Evolutionary conservation across 2,888 invertebrate species (phyloP).

Genomic region (Unio delphinus): DNA sequence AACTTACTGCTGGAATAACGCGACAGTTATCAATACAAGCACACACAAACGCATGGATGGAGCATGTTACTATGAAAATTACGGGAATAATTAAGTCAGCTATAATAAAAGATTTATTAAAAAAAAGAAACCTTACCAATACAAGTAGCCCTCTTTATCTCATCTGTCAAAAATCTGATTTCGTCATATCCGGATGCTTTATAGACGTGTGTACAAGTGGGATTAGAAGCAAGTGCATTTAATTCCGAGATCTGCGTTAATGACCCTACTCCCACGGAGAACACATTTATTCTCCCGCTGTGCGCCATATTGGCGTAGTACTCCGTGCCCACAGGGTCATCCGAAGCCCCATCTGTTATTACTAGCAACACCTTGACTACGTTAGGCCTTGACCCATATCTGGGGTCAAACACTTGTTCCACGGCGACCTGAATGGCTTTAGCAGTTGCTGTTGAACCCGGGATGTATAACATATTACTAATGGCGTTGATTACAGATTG

Average conservation of each 20-base stretch:
- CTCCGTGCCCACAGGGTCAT: slow-evolving; percentile 34
- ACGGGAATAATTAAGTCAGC: neutral
- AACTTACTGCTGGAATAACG: too few relatives aligned
- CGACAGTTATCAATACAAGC: too few relatives aligned
- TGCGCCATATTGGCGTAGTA: slow-evolving; percentile 37
- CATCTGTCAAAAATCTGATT: slow-evolving; percentile 47
- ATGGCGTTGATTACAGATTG: slow-evolving; percentile 23
- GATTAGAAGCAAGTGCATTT: slow-evolving; percentile 38
- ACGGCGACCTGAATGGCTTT: slow-evolving; percentile 26
- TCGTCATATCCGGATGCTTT: slow-evolving; percentile 38
- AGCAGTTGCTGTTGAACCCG: slow-evolving; percentile 36
- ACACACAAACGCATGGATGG: too few relatives aligned
- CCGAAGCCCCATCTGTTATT: slow-evolving; percentile 47
- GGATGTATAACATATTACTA: slow-evolving; percentile 9
- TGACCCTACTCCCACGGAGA: slow-evolving; percentile 51
- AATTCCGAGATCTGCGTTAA: slow-evolving; percentile 33
- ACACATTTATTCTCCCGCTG: slow-evolving; percentile 31
- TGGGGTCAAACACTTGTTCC: slow-evolving; percentile 16
- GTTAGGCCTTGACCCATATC: slow-evolving; percentile 14
- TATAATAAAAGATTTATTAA: neutral
- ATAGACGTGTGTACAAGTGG: slow-evolving; percentile 50
- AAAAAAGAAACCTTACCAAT: slow-evolving; percentile 28
- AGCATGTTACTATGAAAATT: too few relatives aligned
- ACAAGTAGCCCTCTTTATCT: slow-evolving; percentile 52
- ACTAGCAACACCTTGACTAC: slow-evolving; percentile 39